phyloP scores from a whole-genome alignment of 2,797 vertebrate genomes.

The Myotis findleyi region DNA sequence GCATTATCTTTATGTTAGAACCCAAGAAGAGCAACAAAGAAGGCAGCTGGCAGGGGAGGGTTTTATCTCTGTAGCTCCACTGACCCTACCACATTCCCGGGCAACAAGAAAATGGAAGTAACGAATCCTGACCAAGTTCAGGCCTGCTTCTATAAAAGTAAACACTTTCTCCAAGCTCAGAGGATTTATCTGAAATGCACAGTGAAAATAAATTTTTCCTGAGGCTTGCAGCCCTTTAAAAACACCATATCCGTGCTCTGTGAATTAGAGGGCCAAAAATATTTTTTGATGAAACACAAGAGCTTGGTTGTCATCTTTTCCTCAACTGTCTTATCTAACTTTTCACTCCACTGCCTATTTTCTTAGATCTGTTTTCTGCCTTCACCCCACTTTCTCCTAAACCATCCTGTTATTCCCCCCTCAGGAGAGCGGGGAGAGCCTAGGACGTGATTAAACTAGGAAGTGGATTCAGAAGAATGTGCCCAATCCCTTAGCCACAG shows the following conservation, averaged over 20 bases:
- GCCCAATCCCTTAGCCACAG: neutral
- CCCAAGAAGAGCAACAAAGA: slow-evolving; percentile 10
- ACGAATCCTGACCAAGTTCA: neutral
- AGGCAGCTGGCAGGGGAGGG: neutral
- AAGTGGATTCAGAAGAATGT: neutral
- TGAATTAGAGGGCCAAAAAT: neutral
- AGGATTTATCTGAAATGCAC: neutral
- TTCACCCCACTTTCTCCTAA: neutral
- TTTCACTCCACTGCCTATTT: neutral
- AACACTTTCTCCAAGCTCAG: neutral
- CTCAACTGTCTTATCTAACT: neutral
- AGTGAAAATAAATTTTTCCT: neutral
- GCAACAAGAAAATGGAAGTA: neutral
- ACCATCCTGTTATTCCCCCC: neutral
- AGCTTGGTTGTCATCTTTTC: neutral
- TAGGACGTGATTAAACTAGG: neutral
- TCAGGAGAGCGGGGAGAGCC: neutral
- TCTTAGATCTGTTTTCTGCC: neutral
- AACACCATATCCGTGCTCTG: neutral
- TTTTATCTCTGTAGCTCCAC: neutral
- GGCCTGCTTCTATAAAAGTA: neutral
- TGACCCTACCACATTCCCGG: neutral
- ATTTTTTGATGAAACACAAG: neutral
- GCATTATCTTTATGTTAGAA: neutral
- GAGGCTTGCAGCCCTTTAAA: neutral